A percentile compares a stretch with the other conserved stretches of the same genome.
These are phyloP conservation scores for Cettia cetti DNA, from an alignment of 2,113 vertebrate genomes.

Conservation along the genomic window DNA sequence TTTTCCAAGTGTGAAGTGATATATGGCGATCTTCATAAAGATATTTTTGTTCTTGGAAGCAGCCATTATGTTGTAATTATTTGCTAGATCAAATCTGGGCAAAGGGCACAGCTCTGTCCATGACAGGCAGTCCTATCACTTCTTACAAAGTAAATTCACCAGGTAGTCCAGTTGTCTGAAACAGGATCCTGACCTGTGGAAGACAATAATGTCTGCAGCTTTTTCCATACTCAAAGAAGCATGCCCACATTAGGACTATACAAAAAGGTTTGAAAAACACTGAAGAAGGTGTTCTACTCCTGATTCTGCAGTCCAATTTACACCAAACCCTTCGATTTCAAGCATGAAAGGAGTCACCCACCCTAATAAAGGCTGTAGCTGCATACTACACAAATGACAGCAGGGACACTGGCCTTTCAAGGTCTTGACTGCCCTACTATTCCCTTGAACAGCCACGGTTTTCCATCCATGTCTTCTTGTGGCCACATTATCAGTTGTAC, in stretches of 20 bases:
- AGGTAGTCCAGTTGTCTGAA: background rate
- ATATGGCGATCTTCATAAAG: background rate
- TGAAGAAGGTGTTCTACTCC: background rate
- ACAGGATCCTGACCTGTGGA: background rate
- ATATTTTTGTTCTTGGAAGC: background rate
- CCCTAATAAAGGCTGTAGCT: background rate
- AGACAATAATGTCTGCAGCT: background rate
- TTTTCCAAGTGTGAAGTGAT: background rate
- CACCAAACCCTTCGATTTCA: background rate
- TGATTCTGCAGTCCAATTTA: background rate
- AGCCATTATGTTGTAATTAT: background rate
- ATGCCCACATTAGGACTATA: background rate
- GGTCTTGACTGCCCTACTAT: background rate
- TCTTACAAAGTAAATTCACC: background rate
- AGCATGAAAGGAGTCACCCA: background rate
- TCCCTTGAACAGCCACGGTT: background rate
- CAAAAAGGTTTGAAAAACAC: background rate
- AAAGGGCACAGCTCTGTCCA: background rate
- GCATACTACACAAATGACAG: background rate
- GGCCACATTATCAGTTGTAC: background rate
- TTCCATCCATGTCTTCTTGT: background rate
- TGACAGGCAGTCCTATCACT: background rate
- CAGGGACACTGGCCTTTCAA: background rate
- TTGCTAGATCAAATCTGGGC: background rate
- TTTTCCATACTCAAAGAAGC: background rate